Base-by-base conservation (phyloP, 37 sponge, comb jelly and placozoan species). In the Petrosia ficiformis region DNA sequence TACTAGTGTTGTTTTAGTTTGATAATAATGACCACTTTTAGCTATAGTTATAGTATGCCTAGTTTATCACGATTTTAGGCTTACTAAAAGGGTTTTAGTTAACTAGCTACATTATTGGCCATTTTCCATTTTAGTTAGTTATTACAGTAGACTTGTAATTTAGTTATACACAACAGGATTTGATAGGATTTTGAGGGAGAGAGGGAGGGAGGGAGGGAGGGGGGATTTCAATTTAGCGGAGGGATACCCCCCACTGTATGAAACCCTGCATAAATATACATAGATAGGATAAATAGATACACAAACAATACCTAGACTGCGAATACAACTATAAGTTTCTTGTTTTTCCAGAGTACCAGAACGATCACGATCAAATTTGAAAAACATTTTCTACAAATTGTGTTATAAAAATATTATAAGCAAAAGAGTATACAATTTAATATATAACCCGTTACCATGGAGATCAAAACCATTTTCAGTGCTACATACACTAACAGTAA, bases 321-420 rank as follows among this genome's bases (percentile, higher is more conserved):
- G n/a, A 26, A 90, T 19, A 8, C 82, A 82, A 2, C 44, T 37
- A 68, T 24, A 4, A 1, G 77, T 68, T 73, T 90, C 91, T 32
- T 2, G 3, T 71, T 67, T 90, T 74, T 90, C 91, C 70, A 90
- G 60, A 10, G 86, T 85, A 10, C 91, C 91, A 65, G 86, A 85
- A 2, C 86, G 86, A 67, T 90, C 42, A 5, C 59, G 43, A 65
- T 90, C 91, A 77, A 82, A 78, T 39, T 85, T 61, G 44, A 73
- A 85, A 67, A 78, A 90, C 74, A 85, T 83, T 73, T 73, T 66
- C 89, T 88, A 48, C 14, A 26, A 2, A 44, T 1, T 29, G 11
- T 66, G 4, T 29, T 16, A 68, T 34, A 35, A 81, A 6, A 22
- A 44, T 10, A 65, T 6, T 33, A 21, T n/a, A n/a, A n/a, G n/a